Conservation (phyloP, 2,113 vertebrate genomes). For the Leuciscus idus region DNA sequence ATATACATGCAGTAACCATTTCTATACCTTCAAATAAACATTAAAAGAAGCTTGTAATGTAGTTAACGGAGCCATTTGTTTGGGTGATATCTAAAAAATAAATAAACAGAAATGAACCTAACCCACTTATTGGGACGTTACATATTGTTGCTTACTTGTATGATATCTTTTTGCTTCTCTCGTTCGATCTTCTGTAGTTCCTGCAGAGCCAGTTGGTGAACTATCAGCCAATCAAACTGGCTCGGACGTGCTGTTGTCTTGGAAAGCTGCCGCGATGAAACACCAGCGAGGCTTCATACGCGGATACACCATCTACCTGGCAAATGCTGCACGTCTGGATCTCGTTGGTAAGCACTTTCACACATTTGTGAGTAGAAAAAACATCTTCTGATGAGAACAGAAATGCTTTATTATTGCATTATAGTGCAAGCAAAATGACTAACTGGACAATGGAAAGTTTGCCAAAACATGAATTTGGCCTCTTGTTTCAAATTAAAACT, state of each 20-base stretch:
- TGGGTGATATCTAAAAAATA: too few species aligned
- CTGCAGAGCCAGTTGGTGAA: conserved; percentile 57
- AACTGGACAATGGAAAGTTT: too few species aligned
- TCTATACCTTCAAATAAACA: too few species aligned
- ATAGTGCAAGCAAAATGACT: too few species aligned
- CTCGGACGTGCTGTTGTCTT: conserved; percentile 66
- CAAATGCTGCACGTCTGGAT: conserved; percentile 59
- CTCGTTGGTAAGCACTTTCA: conserved; percentile 64
- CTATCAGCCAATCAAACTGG: conserved; percentile 63
- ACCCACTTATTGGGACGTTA: background rate
- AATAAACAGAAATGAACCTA: too few species aligned
- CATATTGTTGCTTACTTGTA: background rate
- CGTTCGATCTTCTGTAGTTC: conserved; percentile 59
- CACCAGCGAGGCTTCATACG: conserved; percentile 69
- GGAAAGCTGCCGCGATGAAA: conserved; percentile 64
- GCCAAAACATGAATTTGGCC: too few species aligned
- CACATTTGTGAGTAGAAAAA: background rate
- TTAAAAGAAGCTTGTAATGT: too few species aligned
- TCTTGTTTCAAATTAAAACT: too few species aligned
- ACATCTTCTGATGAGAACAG: too few species aligned
- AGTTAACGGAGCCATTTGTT: too few species aligned
- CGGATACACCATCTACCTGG: conserved; percentile 75
- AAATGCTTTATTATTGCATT: too few species aligned
- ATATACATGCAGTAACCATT: too few species aligned
- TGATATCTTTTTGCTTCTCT: background rate